Evolutionary conservation across 2,888 invertebrate genomes (phyloP), one percentile per base, ranked within the genome.

Genomic region (Escarpia spicata): DNA sequence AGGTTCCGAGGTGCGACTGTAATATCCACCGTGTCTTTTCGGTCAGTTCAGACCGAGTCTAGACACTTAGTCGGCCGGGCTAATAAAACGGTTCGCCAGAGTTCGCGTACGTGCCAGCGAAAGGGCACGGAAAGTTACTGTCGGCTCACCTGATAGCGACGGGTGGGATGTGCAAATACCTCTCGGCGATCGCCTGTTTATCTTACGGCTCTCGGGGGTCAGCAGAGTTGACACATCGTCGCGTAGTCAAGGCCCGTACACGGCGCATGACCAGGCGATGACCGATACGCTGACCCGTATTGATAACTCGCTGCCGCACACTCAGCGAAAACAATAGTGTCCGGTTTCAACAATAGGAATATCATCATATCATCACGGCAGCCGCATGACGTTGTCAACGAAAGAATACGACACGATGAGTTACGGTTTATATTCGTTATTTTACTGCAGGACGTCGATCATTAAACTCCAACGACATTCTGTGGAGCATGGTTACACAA

Each of bases 261-360:
- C 75, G 19, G 4, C 75, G n/a, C 26, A 26, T 75, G 75, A 75
- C 75, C 75, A 75, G 75, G 75, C 75, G 19, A 15, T 75, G 75
- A 75, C 75, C 75, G 75, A 75, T 75, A 75, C 75, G 75, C 26
- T 75, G 75, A 75, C 75, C 75, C 19, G 75, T n/a, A 75, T 15
- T 26, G 75, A 75, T 75, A 75, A 75, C 75, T 26, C 75, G 75
- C 52, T 52, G 52, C 52, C 52, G 52, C 15, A 52, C 15, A 26
- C 75, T 75, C 6, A 75, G 15, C 75, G 75, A 75, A 75, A 75
- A 75, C 75, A 75, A 75, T 75, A 75, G 75, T 75, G 75, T 75
- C 75, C n/a, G 75, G 75, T 75, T 75, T 75, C 75, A 26, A 75
- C 75, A 75, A 75, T 75, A 75, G 75, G 75, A 75, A 75, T 75